These are phyloP conservation scores for Pan paniscus DNA, from an alignment of 2,113 vertebrate species.

Conservation along the genomic window DNA sequence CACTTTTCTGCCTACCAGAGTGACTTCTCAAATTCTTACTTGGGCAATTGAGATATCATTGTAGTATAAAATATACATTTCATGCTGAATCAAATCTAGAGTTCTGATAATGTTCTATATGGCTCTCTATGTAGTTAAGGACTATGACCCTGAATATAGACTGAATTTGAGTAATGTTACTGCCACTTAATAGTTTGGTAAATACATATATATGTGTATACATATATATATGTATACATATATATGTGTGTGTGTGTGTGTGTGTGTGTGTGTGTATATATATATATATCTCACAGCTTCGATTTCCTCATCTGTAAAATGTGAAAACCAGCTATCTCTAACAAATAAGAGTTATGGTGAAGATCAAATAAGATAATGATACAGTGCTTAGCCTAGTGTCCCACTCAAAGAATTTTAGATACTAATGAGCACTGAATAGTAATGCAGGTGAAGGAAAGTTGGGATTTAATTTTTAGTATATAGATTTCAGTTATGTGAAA, in stretches of 20 bases:
- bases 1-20: background rate
- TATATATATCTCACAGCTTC: background rate
- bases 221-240: no score
- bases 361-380: background rate
- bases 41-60: background rate
- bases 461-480: background rate
- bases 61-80: background rate
- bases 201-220: no score
- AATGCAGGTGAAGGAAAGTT: background rate
- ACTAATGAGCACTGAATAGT: background rate
- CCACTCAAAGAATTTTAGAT: background rate
- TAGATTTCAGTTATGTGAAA: background rate
- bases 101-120: background rate
- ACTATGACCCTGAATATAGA: background rate
- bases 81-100: background rate
- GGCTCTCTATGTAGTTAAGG: background rate
- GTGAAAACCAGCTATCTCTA: background rate
- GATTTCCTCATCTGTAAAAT: background rate
- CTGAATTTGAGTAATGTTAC: background rate
- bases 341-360: background rate
- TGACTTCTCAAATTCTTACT: background rate
- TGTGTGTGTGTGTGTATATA: no score
- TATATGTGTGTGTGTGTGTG: no score
- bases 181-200: no score
- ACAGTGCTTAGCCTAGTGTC: background rate